Percentiles rank a stretch among this genome's conserved stretches.
phyloP scores from a whole-genome alignment of 2,797 vertebrate genomes.

The Crypturellus tataupa region DNA sequence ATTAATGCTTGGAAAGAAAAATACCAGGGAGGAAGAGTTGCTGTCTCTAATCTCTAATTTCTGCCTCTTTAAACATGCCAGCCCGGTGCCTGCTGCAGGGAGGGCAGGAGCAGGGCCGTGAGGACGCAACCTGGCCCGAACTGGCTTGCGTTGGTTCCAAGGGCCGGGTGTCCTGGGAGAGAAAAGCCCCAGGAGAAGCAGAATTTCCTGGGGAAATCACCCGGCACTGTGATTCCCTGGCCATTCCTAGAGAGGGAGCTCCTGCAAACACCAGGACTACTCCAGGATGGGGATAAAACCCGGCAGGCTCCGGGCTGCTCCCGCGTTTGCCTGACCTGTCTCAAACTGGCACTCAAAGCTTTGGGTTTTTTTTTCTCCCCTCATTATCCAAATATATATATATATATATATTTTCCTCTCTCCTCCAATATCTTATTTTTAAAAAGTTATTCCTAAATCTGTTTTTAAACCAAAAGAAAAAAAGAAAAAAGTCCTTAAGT shows the following conservation, averaged over 20 bases:
- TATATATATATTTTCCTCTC: no score
- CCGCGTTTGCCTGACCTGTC: background rate
- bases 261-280: background rate
- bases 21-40: no score
- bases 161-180: background rate
- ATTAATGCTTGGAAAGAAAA: no score
- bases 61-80: no score
- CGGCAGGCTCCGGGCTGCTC: background rate
- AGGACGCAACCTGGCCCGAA: background rate
- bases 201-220: background rate
- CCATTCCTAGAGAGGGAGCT: background rate
- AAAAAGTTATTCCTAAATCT: background rate
- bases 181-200: background rate
- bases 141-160: background rate
- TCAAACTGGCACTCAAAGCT: background rate
- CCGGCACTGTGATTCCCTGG: background rate
- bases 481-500: background rate
- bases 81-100: no score
- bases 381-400: no score
- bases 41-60: no score
- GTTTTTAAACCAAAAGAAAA: background rate
- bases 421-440: background rate
- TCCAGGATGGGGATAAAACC: background rate
- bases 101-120: no score
- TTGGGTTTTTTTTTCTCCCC: background rate